Evolutionary conservation across 2,797 vertebrate species (phyloP), one percentile per base, ranked within the genome.

Genomic region (Poeciliopsis infans): DNA sequence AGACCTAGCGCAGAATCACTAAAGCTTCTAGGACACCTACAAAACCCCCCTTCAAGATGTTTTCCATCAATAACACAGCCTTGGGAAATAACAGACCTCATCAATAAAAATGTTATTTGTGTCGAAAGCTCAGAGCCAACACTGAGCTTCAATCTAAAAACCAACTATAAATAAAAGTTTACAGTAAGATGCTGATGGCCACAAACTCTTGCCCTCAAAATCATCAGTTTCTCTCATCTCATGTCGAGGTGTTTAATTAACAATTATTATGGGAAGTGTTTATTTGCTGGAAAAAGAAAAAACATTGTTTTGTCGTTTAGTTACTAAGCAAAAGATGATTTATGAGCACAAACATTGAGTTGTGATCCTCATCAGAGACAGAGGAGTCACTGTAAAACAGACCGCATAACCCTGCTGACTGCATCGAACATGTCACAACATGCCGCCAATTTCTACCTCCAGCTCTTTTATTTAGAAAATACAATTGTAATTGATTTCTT

Each of bases 381-480:
- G 72, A 36, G 25, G n/a, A 55, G 18, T 25, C 83, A 85, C 75
- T 66, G 78, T 82, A 79, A 86, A 84, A 82, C 69, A 74, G 82
- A 69, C 83, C 46, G 75, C 64, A 87, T 84, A 73, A 83, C 80
- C 87, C 75, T 75, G 83, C 80, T 78, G 77, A 79, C 85, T 76
- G 87, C 86, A 88, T 85, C 46, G 39, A 87, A 80, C 79, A 31
- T 75, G 1, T 80, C 87, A 20, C 86, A 66, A 39, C 72, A 59
- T 87, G 86, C 76, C 86, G 85, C 81, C 92, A 47, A 78, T 83
- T 91, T 80, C 82, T 70, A 82, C 85, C 77, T 75, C 75, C 86
- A 75, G 88, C 87, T 89, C 85, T 78, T 85, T 91, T 84, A 93
- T 93, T 90, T 91, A 86, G 77, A 94, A 90, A 92, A 93, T 86